Evolutionary conservation across 2,113 vertebrate genomes (phyloP).

Genomic region (Boulengeromyrus knoepffleri): DNA sequence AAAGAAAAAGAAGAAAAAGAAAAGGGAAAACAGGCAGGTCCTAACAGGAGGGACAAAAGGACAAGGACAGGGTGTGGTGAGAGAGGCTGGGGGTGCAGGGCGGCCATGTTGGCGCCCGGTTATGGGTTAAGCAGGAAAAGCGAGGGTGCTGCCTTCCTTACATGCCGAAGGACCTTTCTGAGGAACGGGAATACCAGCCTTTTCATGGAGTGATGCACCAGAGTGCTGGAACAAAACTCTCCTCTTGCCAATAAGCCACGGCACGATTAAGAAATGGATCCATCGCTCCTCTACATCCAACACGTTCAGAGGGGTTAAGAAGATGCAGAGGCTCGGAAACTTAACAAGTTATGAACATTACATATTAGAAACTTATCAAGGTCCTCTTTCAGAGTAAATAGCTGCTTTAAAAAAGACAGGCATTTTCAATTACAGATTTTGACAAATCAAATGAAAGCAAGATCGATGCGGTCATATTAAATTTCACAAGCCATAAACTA

Average conservation of each 20-base stretch:
- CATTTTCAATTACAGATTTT: constrained; percentile 48
- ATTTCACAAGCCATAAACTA: constrained; percentile 45
- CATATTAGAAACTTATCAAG: constrained; percentile 25
- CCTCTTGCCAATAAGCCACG: not conserved
- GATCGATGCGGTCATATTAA: constrained; percentile 44
- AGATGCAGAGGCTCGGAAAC: not conserved
- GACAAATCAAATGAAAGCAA: constrained; percentile 43
- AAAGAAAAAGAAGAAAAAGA: not conserved
- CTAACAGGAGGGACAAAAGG: not conserved
- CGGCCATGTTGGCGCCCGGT: not conserved
- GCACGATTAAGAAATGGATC: not conserved
- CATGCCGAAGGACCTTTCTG: not conserved
- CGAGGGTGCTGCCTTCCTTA: not conserved
- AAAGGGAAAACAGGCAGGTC: not conserved
- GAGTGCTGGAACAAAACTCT: not conserved
- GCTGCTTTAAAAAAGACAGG: constrained; percentile 40
- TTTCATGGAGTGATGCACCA: not conserved
- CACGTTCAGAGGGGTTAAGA: not conserved
- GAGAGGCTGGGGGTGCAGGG: not conserved
- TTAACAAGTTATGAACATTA: constrained; percentile 21
- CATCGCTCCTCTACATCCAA: not conserved
- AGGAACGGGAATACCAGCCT: not conserved
- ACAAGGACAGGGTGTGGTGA: not conserved
- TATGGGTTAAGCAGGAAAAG: not conserved
- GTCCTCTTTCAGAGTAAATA: constrained; percentile 31